Conservation (phyloP, 1,140 invertebrate species). For the Eumaeus atala region DNA sequence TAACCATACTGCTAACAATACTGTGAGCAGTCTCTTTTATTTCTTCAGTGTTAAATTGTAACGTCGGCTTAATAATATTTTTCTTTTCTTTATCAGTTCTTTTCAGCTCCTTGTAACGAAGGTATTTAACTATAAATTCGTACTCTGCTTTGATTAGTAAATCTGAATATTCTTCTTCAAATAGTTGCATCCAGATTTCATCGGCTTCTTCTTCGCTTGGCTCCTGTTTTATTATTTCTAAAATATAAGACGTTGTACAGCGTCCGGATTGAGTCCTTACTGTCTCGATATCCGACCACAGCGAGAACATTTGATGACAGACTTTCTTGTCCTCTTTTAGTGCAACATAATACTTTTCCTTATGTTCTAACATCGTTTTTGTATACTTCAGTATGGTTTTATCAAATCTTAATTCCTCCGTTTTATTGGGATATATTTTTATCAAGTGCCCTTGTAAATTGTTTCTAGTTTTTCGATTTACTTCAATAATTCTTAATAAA, state of each 20-base stretch:
- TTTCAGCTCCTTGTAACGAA: slow-evolving; percentile 53
- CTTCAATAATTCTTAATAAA: slow-evolving; percentile 34
- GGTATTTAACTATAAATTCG: slow-evolving; percentile 47
- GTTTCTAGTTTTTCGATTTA: slow-evolving; percentile 48
- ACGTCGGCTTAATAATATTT: slow-evolving; percentile 42
- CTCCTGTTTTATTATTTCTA: slow-evolving; percentile 31
- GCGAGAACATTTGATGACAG: slow-evolving; percentile 37
- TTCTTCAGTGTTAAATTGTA: slow-evolving; percentile 43
- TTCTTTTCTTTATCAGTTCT: slow-evolving; percentile 24
- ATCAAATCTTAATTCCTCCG: slow-evolving; percentile 48
- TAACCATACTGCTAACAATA: slow-evolving; percentile 35
- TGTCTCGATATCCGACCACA: slow-evolving; percentile 56
- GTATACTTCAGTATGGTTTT: slow-evolving; percentile 54
- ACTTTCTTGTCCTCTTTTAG: slow-evolving; percentile 40
- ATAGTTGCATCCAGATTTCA: slow-evolving; percentile 41
- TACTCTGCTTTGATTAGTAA: slow-evolving; percentile 52
- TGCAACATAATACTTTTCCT: slow-evolving; percentile 38
- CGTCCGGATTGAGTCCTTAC: slow-evolving; percentile 39
- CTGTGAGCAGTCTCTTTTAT: slow-evolving; percentile 43
- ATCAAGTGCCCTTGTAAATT: slow-evolving; percentile 48
- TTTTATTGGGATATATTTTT: slow-evolving; percentile 39
- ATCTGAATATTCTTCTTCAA: slow-evolving; percentile 50
- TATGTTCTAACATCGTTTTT: slow-evolving; percentile 36
- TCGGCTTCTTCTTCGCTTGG: slow-evolving; percentile 33
- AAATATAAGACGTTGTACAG: slow-evolving; percentile 29